Evolutionary conservation across 2,113 vertebrate genomes (phyloP).

Genomic region (Sitta europaea): DNA sequence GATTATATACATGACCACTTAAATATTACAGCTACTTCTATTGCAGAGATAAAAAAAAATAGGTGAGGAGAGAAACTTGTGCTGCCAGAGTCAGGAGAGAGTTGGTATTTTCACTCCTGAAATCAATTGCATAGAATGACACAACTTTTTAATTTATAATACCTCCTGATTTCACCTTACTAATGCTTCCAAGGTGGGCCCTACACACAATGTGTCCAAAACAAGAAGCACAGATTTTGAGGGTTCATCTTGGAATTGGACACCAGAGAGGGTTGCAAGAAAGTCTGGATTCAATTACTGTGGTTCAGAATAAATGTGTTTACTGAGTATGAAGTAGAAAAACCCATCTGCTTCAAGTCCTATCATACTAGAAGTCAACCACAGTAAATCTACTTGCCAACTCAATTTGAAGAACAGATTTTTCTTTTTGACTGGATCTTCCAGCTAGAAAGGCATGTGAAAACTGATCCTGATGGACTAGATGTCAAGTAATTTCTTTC

Average conservation of each 20-base stretch:
- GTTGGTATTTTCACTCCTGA: background rate
- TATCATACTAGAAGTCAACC: background rate
- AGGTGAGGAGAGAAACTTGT: background rate
- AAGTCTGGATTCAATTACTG: background rate
- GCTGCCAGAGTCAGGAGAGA: background rate
- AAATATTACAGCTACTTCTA: background rate
- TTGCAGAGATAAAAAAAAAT: background rate
- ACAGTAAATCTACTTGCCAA: background rate
- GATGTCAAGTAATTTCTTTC: background rate
- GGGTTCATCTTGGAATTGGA: background rate
- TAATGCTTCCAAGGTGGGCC: background rate
- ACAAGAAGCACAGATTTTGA: background rate
- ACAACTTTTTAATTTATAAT: background rate
- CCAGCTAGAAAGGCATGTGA: background rate
- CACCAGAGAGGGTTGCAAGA: background rate
- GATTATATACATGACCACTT: background rate
- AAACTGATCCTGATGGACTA: background rate
- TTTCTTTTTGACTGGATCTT: background rate
- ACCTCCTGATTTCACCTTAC: background rate
- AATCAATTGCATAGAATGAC: background rate
- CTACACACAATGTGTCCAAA: fast-evolving
- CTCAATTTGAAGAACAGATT: background rate
- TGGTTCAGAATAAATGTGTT: background rate
- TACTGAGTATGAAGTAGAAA: background rate
- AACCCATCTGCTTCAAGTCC: background rate